These are phyloP conservation scores for Tenthredo amoena DNA, from an alignment of 2,888 invertebrate genomes.

Conservation along the genomic window DNA sequence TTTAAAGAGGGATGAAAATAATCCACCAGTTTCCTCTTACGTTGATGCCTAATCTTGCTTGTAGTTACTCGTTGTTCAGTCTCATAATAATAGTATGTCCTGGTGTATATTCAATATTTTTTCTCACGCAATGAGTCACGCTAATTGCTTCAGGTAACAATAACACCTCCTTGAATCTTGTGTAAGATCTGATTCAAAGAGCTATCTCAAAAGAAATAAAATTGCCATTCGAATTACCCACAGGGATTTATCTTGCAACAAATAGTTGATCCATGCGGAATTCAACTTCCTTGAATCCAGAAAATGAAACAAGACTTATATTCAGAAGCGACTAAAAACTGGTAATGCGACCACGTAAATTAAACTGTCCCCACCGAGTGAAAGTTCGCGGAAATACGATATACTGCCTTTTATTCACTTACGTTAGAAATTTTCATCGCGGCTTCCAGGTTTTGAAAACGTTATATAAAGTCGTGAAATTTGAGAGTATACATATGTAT, in stretches of 20 bases:
- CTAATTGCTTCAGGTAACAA: constrained; percentile 15
- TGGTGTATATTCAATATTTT: neutral
- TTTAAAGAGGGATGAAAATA: neutral
- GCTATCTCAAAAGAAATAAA: neutral
- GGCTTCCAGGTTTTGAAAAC: neutral
- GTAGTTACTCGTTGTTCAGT: neutral
- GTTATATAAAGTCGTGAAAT: neutral
- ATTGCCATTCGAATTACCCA: neutral
- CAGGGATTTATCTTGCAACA: neutral
- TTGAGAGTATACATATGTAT: neutral
- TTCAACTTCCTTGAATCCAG: neutral
- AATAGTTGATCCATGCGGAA: neutral
- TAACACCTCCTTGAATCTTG: constrained; percentile 14
- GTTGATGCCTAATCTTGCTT: neutral
- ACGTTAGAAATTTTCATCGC: neutral
- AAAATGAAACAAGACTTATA: neutral
- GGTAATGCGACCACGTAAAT: neutral
- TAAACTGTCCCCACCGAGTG: neutral
- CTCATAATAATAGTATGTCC: neutral
- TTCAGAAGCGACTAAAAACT: constrained; percentile 1
- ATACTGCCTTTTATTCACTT: neutral
- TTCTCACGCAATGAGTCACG: constrained; percentile 40
- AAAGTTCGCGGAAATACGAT: neutral
- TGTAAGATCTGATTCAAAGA: constrained; percentile 9
- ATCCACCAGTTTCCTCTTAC: neutral